Conservation (phyloP, 2,797 vertebrate species). For the Garrulus glandarius region DNA sequence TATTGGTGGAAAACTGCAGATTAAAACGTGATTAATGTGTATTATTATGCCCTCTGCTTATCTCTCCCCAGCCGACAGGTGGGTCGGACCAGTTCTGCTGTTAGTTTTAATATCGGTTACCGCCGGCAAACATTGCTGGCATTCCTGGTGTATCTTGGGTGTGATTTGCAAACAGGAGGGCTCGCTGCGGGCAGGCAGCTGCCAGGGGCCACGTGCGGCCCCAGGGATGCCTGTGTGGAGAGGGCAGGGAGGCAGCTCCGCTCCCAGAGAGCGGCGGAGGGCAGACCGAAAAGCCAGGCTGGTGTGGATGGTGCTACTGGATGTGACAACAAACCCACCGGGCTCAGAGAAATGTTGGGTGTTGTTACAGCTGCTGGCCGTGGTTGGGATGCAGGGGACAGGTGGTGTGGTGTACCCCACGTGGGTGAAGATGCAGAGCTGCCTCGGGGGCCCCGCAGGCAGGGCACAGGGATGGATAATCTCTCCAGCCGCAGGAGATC, state of each 20-base stretch:
- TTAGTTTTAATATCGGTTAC: neutral
- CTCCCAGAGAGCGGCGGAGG: neutral
- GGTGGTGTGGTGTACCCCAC: fast-evolving
- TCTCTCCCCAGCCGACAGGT: neutral
- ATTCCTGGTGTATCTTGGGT: neutral
- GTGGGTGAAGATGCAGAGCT: neutral
- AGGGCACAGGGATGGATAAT: neutral
- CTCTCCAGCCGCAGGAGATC: neutral
- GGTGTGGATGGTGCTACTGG: fast-evolving
- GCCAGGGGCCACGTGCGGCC: neutral
- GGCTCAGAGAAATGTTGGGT: fast-evolving
- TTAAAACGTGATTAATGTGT: neutral
- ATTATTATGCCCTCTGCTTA: neutral
- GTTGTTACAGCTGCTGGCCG: fast-evolving
- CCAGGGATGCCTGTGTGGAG: neutral
- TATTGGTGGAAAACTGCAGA: conserved; percentile 36
- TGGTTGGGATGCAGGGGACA: fast-evolving
- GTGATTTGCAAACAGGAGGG: neutral
- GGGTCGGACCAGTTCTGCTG: conserved; percentile 1
- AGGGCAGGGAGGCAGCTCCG: neutral
- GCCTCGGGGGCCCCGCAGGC: neutral
- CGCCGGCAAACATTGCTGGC: neutral
- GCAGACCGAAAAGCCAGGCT: neutral
- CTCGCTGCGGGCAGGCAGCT: neutral
- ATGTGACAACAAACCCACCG: fast-evolving